A percentile compares a stretch with the other conserved stretches of the same genome.
Conservation (phyloP, 1,140 invertebrate species). For the Eubasilissa regina region DNA sequence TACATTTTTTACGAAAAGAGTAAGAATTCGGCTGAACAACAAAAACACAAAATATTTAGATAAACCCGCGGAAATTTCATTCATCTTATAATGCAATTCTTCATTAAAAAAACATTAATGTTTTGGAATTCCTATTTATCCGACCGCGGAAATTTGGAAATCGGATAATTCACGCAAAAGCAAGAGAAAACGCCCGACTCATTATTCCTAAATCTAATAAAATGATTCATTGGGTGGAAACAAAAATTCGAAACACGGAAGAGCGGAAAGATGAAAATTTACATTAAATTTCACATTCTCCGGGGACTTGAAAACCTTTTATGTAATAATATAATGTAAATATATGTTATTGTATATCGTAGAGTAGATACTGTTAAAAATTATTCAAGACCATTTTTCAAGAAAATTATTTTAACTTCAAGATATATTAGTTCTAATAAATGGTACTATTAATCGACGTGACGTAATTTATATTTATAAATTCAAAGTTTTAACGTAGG, state of each 20-base stretch:
- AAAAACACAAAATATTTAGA: not conserved
- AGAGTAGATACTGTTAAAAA: not conserved
- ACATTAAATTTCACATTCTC: not conserved
- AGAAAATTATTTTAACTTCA: not conserved
- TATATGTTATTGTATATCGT: not conserved
- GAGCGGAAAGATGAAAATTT: not conserved
- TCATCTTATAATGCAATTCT: not conserved
- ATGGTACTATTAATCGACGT: too few relatives aligned
- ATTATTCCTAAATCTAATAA: not conserved
- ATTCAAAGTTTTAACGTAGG: too few relatives aligned
- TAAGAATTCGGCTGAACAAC: not conserved
- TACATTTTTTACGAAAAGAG: too few relatives aligned
- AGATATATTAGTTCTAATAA: too few relatives aligned
- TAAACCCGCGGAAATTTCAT: not conserved
- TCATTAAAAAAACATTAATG: not conserved
- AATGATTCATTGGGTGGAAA: conserved; percentile 5
- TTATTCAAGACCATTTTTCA: not conserved
- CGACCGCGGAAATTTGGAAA: not conserved
- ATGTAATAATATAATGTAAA: not conserved
- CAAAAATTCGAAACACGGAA: not conserved
- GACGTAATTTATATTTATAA: too few relatives aligned
- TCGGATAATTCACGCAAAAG: not conserved
- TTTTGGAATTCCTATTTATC: not conserved
- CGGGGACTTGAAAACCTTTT: not conserved
- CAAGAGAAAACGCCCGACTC: not conserved